Percentiles rank a stretch among this genome's conserved stretches.
These are phyloP conservation scores for Pachypeltis micranthus DNA, from an alignment of 1,140 invertebrate species.

Conservation along the genomic window DNA sequence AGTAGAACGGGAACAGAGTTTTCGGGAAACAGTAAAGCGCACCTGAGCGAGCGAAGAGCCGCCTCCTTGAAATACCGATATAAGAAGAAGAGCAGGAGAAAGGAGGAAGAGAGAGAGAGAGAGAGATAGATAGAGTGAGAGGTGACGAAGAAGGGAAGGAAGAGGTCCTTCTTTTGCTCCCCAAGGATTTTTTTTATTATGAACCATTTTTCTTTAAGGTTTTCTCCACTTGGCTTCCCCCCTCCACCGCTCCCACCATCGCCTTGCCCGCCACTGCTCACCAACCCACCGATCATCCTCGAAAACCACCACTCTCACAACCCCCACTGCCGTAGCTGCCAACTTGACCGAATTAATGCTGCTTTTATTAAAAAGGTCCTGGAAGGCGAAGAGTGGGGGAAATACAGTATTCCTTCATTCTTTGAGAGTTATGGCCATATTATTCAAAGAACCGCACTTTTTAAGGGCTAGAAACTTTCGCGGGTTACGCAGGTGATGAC, in stretches of 20 bases:
- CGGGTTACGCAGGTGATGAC: not conserved
- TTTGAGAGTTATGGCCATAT: not conserved
- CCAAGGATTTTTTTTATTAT: not conserved
- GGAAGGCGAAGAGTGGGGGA: too few species aligned
- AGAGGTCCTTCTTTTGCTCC: not conserved
- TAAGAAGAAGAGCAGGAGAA: too few species aligned
- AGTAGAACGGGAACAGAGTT: not conserved
- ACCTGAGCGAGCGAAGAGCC: not conserved
- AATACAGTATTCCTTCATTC: too few species aligned
- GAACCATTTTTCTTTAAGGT: not conserved
- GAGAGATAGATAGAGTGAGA: too few species aligned
- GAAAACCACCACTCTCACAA: too few species aligned
- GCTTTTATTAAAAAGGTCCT: not conserved
- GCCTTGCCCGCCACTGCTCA: too few species aligned
- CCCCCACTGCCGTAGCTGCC: not conserved
- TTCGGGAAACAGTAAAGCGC: not conserved
- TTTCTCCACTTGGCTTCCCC: not conserved
- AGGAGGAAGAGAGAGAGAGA: too few species aligned
- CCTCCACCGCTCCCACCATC: not conserved
- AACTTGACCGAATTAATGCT: not conserved
- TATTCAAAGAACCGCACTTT: not conserved
- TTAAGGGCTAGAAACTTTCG: not conserved
- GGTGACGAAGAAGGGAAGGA: too few species aligned
- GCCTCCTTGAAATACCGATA: not conserved
- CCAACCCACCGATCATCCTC: not conserved